Evolutionary conservation across 92 coral and sea anemone genomes (phyloP), one percentile per base, ranked within the genome.

Genomic region (Epizoanthus ramosus): DNA sequence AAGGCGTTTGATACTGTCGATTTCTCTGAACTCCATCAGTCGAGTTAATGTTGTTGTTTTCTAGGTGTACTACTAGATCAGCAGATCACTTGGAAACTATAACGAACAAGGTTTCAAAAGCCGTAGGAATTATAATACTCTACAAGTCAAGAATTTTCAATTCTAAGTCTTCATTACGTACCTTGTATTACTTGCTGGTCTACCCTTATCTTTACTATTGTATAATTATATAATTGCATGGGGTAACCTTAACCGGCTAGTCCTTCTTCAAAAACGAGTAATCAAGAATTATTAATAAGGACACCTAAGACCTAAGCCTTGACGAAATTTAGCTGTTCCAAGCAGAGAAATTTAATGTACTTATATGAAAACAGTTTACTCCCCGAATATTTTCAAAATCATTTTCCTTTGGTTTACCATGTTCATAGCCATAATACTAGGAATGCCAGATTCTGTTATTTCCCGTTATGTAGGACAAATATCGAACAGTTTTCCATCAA

Each of bases 41-140:
- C n/a, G n/a, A n/a, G n/a, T n/a, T n/a, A n/a, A n/a, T n/a, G n/a
- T n/a, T n/a, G 43, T 37, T 37, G 43, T 37, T 37, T 37, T 37
- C 6, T 37, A 1, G 43, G 85, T 67, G 85, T 80, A 2, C 12
- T 80, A 41, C 17, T 80, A 8, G 76, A 80, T 53, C 76, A 80
- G 50, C 75, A 80, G 19, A 8, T 80, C 21, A 31, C 85, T 50
- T 80, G 60, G 70, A 50, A 50, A 58, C 77, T 64, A 28, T 80
- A 19, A 39, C 61, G 7, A 80, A 61, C 13, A 80, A 80, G 67
- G 53, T 80, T 7, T 80, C 76, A 31, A 80, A 80, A 45, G 64
- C 85, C 39, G 67, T 68, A 35, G 85, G 76, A n/a, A n/a, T 5
- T 14, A n/a, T n/a, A n/a, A n/a, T 80, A 28, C 35, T 80, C 39